phyloP scores from a whole-genome alignment of 2,888 invertebrate genomes.

The Pemphredon lugubris region DNA sequence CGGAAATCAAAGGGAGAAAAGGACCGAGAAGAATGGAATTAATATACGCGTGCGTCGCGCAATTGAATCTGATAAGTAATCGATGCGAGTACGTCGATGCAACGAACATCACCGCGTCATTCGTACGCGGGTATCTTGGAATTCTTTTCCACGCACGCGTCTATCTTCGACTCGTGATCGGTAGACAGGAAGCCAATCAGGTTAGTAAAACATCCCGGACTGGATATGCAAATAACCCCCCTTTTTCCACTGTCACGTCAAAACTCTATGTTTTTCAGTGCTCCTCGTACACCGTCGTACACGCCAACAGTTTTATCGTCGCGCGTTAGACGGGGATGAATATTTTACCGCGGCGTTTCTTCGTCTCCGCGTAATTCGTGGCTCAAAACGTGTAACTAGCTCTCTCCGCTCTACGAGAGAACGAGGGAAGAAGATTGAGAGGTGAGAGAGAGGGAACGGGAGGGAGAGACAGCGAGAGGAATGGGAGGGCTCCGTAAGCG shows the following conservation, averaged over 20 bases:
- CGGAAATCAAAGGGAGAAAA: neutral
- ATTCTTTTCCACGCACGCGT: neutral
- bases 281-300: conserved; percentile 12
- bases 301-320: neutral
- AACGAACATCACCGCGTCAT: neutral
- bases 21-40: too few species aligned
- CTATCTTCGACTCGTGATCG: conserved; percentile 3
- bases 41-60: neutral
- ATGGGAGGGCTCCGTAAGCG: too few species aligned
- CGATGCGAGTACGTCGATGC: too few species aligned
- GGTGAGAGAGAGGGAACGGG: too few species aligned
- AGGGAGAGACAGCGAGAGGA: too few species aligned
- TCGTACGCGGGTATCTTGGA: neutral
- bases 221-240: conserved; percentile 45
- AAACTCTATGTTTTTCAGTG: conserved; percentile 19
- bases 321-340: too few species aligned
- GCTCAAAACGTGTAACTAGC: too few species aligned
- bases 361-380: too few species aligned
- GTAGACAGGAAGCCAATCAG: conserved; percentile 23
- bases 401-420: too few species aligned
- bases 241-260: conserved; percentile 9
- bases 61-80: too few species aligned
- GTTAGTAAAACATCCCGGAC: conserved; percentile 21
- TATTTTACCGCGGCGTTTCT: too few species aligned
- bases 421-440: too few species aligned